phyloP scores from a whole-genome alignment of 2,797 vertebrate species.

The Mycteria americana region DNA sequence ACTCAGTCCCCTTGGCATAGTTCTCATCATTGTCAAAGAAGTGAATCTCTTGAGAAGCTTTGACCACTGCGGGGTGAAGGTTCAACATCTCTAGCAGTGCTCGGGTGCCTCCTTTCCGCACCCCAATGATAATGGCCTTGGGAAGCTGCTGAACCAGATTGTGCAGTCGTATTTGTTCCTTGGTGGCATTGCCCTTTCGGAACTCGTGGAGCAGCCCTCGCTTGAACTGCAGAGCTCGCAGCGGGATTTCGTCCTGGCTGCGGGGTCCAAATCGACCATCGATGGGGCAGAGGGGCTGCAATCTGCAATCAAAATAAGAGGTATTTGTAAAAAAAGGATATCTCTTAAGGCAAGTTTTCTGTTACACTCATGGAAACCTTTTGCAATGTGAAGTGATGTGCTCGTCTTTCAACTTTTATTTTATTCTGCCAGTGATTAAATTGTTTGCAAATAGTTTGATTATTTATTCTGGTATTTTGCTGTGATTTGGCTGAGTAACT shows the following conservation, averaged over 20 bases:
- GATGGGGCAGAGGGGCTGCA: conserved; percentile 89
- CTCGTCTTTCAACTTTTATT: conserved; percentile 8
- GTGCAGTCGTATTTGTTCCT: conserved; percentile 86
- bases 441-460: not conserved
- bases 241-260: conserved; percentile 81
- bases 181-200: conserved; percentile 86
- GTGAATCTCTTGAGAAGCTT: conserved; percentile 96
- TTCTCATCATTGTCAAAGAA: conserved; percentile 96
- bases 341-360: not conserved
- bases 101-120: conserved; percentile 93
- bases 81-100: conserved; percentile 96
- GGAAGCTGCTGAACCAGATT: conserved; percentile 92
- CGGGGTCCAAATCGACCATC: conserved; percentile 80
- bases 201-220: conserved; percentile 87
- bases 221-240: conserved; percentile 88
- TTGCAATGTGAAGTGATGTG: not conserved
- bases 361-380: not conserved
- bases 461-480: not conserved
- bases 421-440: not conserved
- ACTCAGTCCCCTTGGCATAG: conserved; percentile 91
- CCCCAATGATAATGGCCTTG: conserved; percentile 93
- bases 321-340: not conserved
- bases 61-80: conserved; percentile 93
- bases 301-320: conserved; percentile 73
- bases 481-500: not conserved